These are phyloP conservation scores for Corythornis cristatus DNA, from an alignment of 2,113 vertebrate genomes.

Conservation along the genomic window DNA sequence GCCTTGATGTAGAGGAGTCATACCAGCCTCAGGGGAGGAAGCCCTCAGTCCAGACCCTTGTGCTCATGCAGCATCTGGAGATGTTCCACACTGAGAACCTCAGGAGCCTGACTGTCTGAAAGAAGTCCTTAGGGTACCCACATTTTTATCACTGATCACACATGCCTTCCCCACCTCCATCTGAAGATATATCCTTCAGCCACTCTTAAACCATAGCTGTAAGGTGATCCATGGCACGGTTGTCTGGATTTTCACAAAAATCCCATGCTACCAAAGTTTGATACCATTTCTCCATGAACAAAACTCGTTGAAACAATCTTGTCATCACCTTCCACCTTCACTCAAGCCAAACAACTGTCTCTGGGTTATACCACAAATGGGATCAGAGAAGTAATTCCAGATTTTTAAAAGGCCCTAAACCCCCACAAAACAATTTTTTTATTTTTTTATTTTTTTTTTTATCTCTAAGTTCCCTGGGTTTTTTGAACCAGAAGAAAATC, in stretches of 20 bases:
- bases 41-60: not conserved
- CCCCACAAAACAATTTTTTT: not conserved
- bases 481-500: not conserved
- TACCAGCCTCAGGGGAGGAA: not conserved
- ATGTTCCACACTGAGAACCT: not conserved
- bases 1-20: not conserved
- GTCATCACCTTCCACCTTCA: not conserved
- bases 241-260: not conserved
- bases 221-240: not conserved
- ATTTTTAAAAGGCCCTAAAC: not conserved
- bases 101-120: not conserved
- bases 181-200: not conserved
- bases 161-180: not conserved
- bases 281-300: not conserved
- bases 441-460: not conserved
- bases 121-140: not conserved
- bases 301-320: not conserved
- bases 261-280: fast-evolving
- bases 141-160: not conserved
- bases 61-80: not conserved
- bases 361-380: not conserved
- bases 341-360: not conserved
- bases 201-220: not conserved
- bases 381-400: not conserved
- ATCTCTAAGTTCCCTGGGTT: not conserved